These are phyloP conservation scores for Alfaro cultratus DNA, from an alignment of 2,797 vertebrate species.

Conservation along the genomic window DNA sequence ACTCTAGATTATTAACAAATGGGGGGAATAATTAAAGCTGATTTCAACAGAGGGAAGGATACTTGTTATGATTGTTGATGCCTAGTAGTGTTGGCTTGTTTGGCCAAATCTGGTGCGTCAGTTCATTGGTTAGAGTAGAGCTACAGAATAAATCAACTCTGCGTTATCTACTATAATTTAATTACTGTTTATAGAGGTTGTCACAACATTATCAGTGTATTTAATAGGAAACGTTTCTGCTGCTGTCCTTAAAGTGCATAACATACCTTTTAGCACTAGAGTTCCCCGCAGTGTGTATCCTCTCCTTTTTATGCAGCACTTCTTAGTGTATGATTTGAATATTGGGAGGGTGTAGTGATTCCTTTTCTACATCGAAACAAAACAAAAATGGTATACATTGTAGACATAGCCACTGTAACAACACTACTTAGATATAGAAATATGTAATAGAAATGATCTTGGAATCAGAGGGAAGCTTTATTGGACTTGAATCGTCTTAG, in stretches of 20 bases:
- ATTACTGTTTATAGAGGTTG: conserved; percentile 60
- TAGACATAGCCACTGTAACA: neutral
- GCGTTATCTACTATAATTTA: conserved; percentile 62
- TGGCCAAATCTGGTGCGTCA: conserved; percentile 7
- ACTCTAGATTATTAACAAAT: conserved; percentile 21
- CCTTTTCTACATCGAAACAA: neutral
- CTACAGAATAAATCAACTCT: conserved; percentile 55
- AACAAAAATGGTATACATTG: neutral
- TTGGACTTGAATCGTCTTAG: neutral
- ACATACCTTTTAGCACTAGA: neutral
- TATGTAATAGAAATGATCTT: neutral
- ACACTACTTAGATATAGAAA: neutral
- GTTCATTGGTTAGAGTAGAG: conserved; percentile 20
- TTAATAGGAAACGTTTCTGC: conserved; percentile 12
- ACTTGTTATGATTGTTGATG: neutral
- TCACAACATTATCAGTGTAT: conserved; percentile 40
- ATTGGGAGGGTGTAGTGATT: neutral
- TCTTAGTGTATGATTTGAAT: neutral
- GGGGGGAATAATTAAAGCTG: conserved; percentile 11
- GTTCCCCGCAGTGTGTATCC: neutral
- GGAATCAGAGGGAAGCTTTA: neutral
- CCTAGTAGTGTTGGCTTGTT: conserved; percentile 7
- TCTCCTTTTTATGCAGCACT: neutral
- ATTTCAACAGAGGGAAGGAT: conserved; percentile 12
- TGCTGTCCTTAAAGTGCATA: neutral